A percentile compares a stretch with the other conserved stretches of the same genome.
Evolutionary conservation across 2,797 vertebrate genomes (phyloP).

Genomic region (Scyliorhinus canicula): DNA sequence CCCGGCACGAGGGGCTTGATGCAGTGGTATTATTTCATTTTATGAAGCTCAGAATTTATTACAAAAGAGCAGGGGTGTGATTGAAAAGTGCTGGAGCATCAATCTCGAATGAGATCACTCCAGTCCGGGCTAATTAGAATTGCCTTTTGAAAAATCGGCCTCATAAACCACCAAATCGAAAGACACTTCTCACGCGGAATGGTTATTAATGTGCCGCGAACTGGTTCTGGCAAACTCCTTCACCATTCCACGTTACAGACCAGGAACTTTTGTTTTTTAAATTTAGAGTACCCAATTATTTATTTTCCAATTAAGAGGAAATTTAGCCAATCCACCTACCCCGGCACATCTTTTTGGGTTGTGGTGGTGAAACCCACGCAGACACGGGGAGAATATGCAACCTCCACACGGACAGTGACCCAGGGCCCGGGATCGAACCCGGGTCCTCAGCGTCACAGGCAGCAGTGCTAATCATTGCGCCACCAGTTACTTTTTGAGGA

Average conservation of each 20-base stretch:
- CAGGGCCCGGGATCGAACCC: no score
- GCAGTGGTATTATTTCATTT: background rate
- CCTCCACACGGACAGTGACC: no score
- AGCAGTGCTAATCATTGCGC: no score
- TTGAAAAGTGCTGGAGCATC: background rate
- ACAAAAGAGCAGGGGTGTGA: background rate
- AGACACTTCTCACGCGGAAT: background rate
- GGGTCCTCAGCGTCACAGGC: no score
- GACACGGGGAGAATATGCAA: no score
- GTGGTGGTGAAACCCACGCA: no score
- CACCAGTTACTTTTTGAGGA: background rate
- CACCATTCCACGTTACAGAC: no score
- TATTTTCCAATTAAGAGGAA: no score
- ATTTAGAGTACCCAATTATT: no score
- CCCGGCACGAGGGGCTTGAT: background rate
- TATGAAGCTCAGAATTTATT: background rate
- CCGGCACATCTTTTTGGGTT: no score
- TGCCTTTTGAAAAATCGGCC: background rate
- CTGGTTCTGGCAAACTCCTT: background rate
- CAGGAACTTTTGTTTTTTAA: background rate
- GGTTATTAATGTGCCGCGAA: background rate
- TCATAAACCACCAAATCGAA: background rate
- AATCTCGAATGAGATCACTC: background rate
- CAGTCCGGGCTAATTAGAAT: background rate
- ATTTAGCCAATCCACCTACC: no score